These are phyloP conservation scores for Caenorhabditis virilis DNA, from an alignment of 2,888 invertebrate species.

Conservation along the genomic window DNA sequence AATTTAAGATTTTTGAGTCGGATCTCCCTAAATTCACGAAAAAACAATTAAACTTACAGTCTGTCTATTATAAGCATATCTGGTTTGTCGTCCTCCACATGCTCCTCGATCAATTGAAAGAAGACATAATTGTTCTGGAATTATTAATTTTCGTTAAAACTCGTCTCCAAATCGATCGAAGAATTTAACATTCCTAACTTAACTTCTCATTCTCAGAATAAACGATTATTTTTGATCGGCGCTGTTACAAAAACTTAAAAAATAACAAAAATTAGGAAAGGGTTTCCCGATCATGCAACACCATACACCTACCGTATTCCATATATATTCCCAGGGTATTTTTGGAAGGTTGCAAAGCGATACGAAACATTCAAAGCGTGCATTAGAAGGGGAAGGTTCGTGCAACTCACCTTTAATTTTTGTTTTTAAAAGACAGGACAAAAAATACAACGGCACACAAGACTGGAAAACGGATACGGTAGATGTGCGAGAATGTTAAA, in stretches of 20 bases:
- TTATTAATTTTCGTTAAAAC: not conserved
- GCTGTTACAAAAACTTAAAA: conserved; percentile 35
- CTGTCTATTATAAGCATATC: conserved; percentile 66
- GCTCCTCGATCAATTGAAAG: conserved; percentile 67
- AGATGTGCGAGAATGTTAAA: too few species aligned
- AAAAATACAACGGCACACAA: conserved; percentile 1
- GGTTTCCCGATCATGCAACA: not conserved
- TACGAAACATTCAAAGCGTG: not conserved
- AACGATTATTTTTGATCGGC: conserved; percentile 44
- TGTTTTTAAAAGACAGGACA: not conserved
- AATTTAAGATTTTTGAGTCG: conserved; percentile 15
- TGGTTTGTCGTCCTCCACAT: conserved; percentile 63
- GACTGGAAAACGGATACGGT: not conserved
- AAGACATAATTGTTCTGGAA: conserved; percentile 65
- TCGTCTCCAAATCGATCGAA: not conserved
- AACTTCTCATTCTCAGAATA: not conserved
- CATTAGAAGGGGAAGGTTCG: too few species aligned
- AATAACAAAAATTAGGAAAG: not conserved
- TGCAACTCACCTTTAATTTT: not conserved
- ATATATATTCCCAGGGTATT: too few species aligned
- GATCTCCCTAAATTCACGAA: not conserved
- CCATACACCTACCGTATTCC: not conserved
- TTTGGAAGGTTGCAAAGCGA: conserved; percentile 26
- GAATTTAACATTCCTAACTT: not conserved
- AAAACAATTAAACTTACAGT: conserved; percentile 45